Conservation (phyloP, 1,140 invertebrate genomes). For the Sesamia nonagrioides region DNA sequence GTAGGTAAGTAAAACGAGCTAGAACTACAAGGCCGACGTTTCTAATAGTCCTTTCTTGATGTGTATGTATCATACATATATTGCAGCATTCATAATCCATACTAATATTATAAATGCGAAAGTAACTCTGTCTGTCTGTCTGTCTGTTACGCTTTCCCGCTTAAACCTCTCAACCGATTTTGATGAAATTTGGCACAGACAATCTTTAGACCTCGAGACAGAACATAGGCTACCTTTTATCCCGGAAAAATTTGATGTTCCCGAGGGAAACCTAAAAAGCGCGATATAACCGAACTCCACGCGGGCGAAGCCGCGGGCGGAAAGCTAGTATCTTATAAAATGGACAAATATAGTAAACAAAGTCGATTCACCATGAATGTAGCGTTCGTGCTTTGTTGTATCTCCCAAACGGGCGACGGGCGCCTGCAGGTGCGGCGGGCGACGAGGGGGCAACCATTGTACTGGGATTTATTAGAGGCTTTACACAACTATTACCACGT, state of each 20-base stretch:
- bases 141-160: too few species aligned
- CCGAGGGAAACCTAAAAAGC: too few species aligned
- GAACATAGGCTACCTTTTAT: too few species aligned
- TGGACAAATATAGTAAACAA: conserved; percentile 25
- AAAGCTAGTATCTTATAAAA: conserved; percentile 20
- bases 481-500: conserved; percentile 44
- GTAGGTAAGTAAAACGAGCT: conserved; percentile 12
- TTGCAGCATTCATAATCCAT: neutral
- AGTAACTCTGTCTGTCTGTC: too few species aligned
- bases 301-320: too few species aligned
- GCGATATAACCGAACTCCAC: too few species aligned
- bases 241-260: too few species aligned
- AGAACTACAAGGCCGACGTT: conserved; percentile 17
- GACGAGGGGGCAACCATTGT: conserved; percentile 15
- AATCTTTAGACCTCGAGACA: too few species aligned
- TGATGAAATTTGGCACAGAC: too few species aligned
- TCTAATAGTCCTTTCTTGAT: conserved; percentile 13
- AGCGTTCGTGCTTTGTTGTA: conserved; percentile 7
- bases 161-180: too few species aligned
- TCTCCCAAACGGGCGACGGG: conserved; percentile 13
- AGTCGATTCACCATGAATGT: conserved; percentile 3
- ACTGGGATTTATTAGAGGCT: conserved; percentile 45
- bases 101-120: too few species aligned
- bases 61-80: neutral
- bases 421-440: conserved; percentile 22